Evolutionary conservation across 2,113 vertebrate species (phyloP), one percentile per base, ranked within the genome.

Genomic region (Calypte anna): DNA sequence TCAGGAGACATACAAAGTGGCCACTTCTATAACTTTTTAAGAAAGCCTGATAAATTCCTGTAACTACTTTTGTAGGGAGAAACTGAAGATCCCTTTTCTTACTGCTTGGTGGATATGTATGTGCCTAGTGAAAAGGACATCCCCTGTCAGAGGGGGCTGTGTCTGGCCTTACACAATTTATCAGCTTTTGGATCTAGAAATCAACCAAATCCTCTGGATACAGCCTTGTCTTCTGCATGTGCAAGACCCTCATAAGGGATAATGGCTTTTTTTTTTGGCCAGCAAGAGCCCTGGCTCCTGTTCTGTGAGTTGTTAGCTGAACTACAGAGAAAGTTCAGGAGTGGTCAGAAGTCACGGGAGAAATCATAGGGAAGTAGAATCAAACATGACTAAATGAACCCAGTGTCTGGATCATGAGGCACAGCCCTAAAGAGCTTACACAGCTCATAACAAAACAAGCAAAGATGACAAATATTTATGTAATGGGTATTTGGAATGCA

Each of bases 401-500:
- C 43, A 1, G 79, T 2, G 9, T 87, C 72, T 6, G 13, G 54
- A 90, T 91, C 82, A 91, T 1, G 1, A 94, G 88, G 79, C 10
- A 6, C 27, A 7, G 75, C 40, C 85, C 72, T 44, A 8, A 94
- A 78, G 75, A 74, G 61, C 51, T 94, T 63, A 82, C 79, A 62
- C 62, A 88, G 75, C 82, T 90, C 20, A 0, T 17, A 86, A 64
- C 82, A 94, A 91, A 96, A 93, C 87, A 86, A 86, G 73, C 0
- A 0, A 85, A 50, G 85, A 70, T 94, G 85, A 93, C 82, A 96
- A 95, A 81, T 88, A 86, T 91, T 97, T 91, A 86, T 82, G 90
- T 27, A 88, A 93, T 77, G 79, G 12, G 8, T 86, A 83, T 77
- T 94, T 70, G 82, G 80, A 93, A 94, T 96, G 90, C 64, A 93